A percentile compares a stretch with the other conserved stretches of the same genome.
Evolutionary conservation across 2,113 vertebrate genomes (phyloP).

Genomic region (Nesoenas mayeri): DNA sequence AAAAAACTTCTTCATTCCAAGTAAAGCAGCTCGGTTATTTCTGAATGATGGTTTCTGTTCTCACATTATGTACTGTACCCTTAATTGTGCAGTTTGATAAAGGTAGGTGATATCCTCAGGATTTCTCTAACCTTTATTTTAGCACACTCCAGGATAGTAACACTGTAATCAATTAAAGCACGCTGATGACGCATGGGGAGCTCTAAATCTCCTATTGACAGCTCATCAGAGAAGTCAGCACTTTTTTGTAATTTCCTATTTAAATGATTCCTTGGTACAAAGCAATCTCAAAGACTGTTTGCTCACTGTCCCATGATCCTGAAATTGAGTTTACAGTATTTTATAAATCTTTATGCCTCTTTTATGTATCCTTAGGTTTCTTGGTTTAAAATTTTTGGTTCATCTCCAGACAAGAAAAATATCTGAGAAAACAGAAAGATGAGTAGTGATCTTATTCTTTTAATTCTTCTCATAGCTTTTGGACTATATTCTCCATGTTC

Average conservation of each 20-base stretch:
- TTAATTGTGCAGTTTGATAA: slow-evolving; percentile 69
- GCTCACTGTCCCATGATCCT: neutral
- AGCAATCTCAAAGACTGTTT: slow-evolving; percentile 1
- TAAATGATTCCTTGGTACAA: slow-evolving; percentile 28
- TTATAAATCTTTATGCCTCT: neutral
- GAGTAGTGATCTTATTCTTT: neutral
- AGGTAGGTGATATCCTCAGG: slow-evolving; percentile 75
- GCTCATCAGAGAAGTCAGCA: slow-evolving; percentile 30
- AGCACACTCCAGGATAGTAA: slow-evolving; percentile 60
- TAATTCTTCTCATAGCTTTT: neutral
- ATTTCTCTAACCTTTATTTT: slow-evolving; percentile 75
- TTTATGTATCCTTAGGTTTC: neutral
- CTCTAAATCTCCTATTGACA: slow-evolving; percentile 62
- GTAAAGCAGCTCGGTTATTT: neutral
- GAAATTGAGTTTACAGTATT: neutral
- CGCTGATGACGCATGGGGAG: slow-evolving; percentile 34
- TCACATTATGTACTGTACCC: slow-evolving; percentile 57
- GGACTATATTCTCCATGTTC: neutral
- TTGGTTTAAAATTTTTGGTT: neutral
- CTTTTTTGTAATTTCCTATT: slow-evolving; percentile 1
- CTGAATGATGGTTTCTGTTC: slow-evolving; percentile 17
- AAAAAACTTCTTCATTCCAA: neutral
- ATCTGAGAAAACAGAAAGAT: neutral
- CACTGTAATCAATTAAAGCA: slow-evolving; percentile 39
- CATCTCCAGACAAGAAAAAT: neutral